Evolutionary conservation across 2,888 invertebrate genomes (phyloP).

Genomic region (Lithophane semibrunnea): DNA sequence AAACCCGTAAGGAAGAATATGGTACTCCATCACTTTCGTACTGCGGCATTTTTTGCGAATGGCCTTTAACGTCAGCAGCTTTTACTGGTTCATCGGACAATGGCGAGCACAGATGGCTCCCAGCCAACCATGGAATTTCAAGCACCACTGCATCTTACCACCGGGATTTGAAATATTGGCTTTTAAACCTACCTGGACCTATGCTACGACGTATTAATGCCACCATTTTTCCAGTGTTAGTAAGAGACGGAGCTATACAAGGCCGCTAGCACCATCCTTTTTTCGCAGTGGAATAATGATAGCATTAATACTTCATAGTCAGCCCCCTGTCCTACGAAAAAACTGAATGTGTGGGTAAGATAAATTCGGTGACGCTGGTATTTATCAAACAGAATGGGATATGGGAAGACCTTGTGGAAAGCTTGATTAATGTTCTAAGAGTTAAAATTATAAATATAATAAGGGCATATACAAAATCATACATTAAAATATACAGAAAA

Average conservation of each 20-base stretch:
- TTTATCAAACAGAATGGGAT: background rate
- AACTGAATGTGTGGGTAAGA: background rate
- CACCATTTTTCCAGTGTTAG: too few species aligned
- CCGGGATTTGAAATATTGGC: slow-evolving; percentile 29
- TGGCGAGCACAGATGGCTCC: slow-evolving; percentile 50
- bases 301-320: too few species aligned
- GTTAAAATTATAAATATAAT: slow-evolving; percentile 1
- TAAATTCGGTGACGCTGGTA: background rate
- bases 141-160: slow-evolving; percentile 38
- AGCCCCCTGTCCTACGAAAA: background rate
- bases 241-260: too few species aligned
- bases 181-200: slow-evolving; percentile 19
- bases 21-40: background rate
- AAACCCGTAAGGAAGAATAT: background rate
- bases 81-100: slow-evolving; percentile 47
- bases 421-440: background rate
- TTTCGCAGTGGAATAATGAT: too few species aligned
- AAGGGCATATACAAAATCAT: too few species aligned
- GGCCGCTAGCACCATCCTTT: too few species aligned
- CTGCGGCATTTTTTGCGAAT: slow-evolving; percentile 36
- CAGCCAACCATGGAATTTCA: slow-evolving; percentile 52
- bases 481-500: too few species aligned
- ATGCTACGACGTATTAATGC: too few species aligned
- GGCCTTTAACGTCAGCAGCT: slow-evolving; percentile 24
- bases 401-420: background rate